Base-by-base conservation (phyloP, 2,113 vertebrate species). In the Rostratula benghalensis region DNA sequence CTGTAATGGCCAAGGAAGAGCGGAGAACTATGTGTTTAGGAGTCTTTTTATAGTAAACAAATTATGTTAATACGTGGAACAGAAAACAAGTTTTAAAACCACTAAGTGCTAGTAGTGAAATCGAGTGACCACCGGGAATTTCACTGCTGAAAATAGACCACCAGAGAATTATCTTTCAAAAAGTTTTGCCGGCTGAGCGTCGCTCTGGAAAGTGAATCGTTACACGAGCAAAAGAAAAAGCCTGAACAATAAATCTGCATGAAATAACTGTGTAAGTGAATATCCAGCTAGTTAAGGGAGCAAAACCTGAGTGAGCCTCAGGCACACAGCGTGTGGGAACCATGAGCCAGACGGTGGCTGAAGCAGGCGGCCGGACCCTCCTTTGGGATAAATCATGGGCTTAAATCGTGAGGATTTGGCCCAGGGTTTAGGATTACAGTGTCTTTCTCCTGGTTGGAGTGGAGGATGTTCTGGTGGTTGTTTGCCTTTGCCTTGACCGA, bases 1-100 rank as follows among this genome's bases (percentile, higher is more conserved):
- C 76, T 75, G 79, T 64, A 73, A 90, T 53, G 89, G 74, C 45
- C 27, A 64, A 92, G 27, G 73, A 61, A 76, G n/a, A 59, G 50
- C 43, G 59, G 31, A 90, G 85, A 85, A 87, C 67, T 94, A 37
- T 54, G 86, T 94, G 59, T 91, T 96, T 96, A 96, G 71, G 71
- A 91, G 53, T 57, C 81, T 94, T 97, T 96, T 96, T 90, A 95
- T 88, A 93, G 89, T 64, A 87, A 95, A 91, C 74, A 68, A 37
- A 87, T 92, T 87, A 86, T 89, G 64, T 89, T 93, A 93, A 91
- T 93, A 54, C 11, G 53, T 33, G 91, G 96, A 95, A 79, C 56
- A 95, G 92, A 93, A 89, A 77, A 61, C 80, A 97, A 74, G 83
- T 96, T 94, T 90, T 90, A 35, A 96, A 97, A 86, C 94, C 97